Base-by-base conservation (phyloP, 2,888 invertebrate species). In the Synergus itoensis region DNA sequence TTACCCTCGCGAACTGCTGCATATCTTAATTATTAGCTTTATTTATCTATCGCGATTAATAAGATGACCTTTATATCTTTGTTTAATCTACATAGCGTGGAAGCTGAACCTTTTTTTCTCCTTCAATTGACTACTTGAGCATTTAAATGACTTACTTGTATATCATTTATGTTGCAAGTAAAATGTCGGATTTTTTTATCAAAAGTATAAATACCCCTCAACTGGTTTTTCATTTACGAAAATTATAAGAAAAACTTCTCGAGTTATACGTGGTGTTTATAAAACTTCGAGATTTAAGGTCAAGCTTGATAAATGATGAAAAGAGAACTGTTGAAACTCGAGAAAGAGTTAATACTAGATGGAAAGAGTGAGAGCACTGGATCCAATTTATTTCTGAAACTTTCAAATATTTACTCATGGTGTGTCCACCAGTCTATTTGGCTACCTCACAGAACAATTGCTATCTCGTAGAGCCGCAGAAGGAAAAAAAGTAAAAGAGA, bases 331-430 rank as follows among this genome's bases (percentile, higher is more conserved):
- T 21, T 21, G 4, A 62, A 28, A 28, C 62, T 18, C 53, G 40
- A 73, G 53, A 57, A 48, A 53, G 53, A 53, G 36, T 53, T 40
- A 9, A 73, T 73, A 48, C 28, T 69, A 11, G n/a, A 73, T 48
- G 4, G 18, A 45, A 43, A 28, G n/a, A 36, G 9, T 40, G 40
- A 4, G 12, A 36, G 53, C n/a, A 48, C 53, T 16, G n/a, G 53
- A 73, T 53, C 40, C 40, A 57, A 57, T 57, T 57, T 73, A 73
- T 73, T 73, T 73, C 40, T 11, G 73, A 73, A 73, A 73, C 73
- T 53, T 73, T 57, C n/a, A 53, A 73, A 73, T 62, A 62, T 62
- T 62, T 62, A 62, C 62, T 62, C 62, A 73, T 45, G 45, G 67
- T 67, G 28, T 53, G 40, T 73, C 40, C 73, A 57, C 12, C 5